A percentile compares a stretch with the other conserved stretches of the same genome.
Conservation (phyloP, 2,888 invertebrate species). For the Tromatobia lineatoria region DNA sequence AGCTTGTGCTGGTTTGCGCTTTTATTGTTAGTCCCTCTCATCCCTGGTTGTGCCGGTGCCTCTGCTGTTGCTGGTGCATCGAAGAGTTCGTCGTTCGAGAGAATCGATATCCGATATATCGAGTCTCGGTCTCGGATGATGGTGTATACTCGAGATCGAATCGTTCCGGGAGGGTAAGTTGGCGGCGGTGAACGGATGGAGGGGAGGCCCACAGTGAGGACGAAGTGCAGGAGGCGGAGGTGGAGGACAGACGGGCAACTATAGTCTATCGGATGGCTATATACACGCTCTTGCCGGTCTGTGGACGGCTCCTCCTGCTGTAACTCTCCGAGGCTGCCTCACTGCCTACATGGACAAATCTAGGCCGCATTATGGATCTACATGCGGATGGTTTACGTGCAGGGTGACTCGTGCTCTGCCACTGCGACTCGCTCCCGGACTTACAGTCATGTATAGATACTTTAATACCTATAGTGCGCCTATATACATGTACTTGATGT, state of each 20-base stretch:
- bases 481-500: neutral
- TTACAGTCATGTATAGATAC: constrained; percentile 8
- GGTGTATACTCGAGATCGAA: constrained; percentile 57
- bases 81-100: constrained; percentile 50
- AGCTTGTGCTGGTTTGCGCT: constrained; percentile 67
- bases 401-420: constrained; percentile 43
- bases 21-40: constrained; percentile 63
- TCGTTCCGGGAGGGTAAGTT: constrained; percentile 61
- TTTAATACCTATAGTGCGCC: neutral
- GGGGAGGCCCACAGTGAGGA: constrained; percentile 20
- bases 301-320: constrained; percentile 33
- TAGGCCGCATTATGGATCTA: constrained; percentile 80
- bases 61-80: constrained; percentile 2
- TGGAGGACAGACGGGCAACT: constrained; percentile 73
- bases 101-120: constrained; percentile 65
- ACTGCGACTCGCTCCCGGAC: neutral
- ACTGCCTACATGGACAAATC: constrained; percentile 71
- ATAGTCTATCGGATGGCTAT: constrained; percentile 41
- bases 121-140: constrained; percentile 54
- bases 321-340: constrained; percentile 34
- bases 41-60: constrained; percentile 20
- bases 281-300: constrained; percentile 21
- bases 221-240: constrained; percentile 28
- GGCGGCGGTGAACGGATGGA: constrained; percentile 47
- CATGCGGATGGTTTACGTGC: constrained; percentile 75